Base-by-base conservation (phyloP, 1,140 invertebrate species). In the Melitaea cinxia region DNA sequence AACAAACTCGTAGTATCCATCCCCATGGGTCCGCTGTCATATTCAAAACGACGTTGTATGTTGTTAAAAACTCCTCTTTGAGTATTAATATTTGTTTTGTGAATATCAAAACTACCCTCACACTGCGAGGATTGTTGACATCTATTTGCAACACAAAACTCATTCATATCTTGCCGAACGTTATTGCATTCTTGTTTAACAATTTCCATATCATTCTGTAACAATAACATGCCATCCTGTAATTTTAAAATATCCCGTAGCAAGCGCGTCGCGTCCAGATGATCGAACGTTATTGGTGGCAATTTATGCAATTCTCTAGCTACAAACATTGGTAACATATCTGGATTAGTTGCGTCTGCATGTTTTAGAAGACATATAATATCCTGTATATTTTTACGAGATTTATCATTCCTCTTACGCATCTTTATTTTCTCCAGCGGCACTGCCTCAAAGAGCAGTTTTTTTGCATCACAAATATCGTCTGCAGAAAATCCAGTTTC, bases 381-480 rank as follows among this genome's bases (percentile, higher is more conserved):
- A 52, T 60, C 47, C 28, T 60, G 28, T 14, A 60, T 5, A 17
- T 60, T 33, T 52, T 17, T 60, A n/a, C 3, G 23, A 2, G 58
- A 60, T 52, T 28, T 60, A 0, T 60, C 58, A 7, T 37, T 17
- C 3, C 26, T 60, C 37, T 60, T 60, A 5, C 58, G 45, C 12
- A 60, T 17, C 30, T 45, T 50, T 12, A 60, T 14, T 17, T 17
- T 7, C 19, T 60, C 23, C n/a, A 14, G 3, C 1, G 45, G 47
- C 5, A 60, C 58, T 1, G 58, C 58, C 1, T 50, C 45, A 39
- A 60, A 60, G 7, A 60, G 21, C 26, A 60, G 21, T 14, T 60
- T 60, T 39, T 60, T 60, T 37, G 58, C 45, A 15, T 6, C 30
- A 0, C 50, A 37, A 50, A 60, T 60, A 24, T 60, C 58, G 4